Evolutionary conservation across 2,888 invertebrate genomes (phyloP), one percentile per base, ranked within the genome.

Genomic region (Euclidia mi): DNA sequence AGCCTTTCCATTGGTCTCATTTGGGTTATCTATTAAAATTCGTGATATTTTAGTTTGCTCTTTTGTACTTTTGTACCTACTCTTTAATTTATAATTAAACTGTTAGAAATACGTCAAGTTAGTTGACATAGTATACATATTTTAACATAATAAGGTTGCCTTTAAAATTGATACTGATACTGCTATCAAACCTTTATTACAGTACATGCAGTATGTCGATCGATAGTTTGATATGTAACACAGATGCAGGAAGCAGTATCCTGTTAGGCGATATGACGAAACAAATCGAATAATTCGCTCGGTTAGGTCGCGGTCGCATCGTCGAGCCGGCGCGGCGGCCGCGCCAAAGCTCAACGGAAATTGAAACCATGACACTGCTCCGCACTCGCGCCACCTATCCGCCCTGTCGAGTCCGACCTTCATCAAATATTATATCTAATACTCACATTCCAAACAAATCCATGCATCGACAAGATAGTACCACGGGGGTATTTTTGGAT

Each of bases 311-410:
- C n/a, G n/a, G 17, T 49, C 61, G 56, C 50, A 69, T 65, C 65
- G 57, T 48, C 58, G 52, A 59, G 32, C 40, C 56, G 56, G 32
- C 47, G n/a, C n/a, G n/a, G n/a, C n/a, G 45, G 56, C 52, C 58
- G 64, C 61, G 46, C 50, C 63, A 58, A 70, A 68, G 70, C 74
- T 71, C 55, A 60, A 81, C 82, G 85, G 85, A 86, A 85, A 86
- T 86, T 84, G 80, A 75, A 82, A 81, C 71, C 81, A 81, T 85
- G 86, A 86, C 84, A 79, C 67, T 69, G 84, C 84, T 79, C 51
- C 64, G 66, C 51, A 37, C 37, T 42, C 34, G 38, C 4, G 20
- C 20, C n/a, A 7, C 20, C 25, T 34, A 25, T 42, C 46, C 35
- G 42, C 44, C 55, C 49, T 44, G 32, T 47, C 37, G 46, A 44